These are phyloP conservation scores for Tricholauxania praeusta DNA, from an alignment of 2,888 invertebrate species.

Conservation along the genomic window DNA sequence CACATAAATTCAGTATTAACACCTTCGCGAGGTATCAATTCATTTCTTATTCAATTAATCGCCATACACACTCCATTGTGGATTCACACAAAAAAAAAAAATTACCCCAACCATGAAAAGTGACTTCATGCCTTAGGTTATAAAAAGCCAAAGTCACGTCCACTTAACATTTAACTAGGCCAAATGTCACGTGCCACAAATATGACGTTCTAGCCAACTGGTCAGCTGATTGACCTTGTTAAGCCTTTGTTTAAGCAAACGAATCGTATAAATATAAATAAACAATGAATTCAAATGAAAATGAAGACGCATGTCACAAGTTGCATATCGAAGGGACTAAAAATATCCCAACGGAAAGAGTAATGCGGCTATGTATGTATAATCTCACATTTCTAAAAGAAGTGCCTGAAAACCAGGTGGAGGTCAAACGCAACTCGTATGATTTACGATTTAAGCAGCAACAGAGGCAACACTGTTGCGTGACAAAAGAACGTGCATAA, in stretches of 20 bases:
- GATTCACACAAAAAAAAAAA: neutral
- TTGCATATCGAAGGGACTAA: too few relatives aligned
- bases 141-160: slow-evolving; percentile 12
- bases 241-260: neutral
- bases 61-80: too few relatives aligned
- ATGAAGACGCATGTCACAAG: slow-evolving; percentile 8
- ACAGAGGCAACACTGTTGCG: slow-evolving; percentile 17
- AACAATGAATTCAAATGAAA: too few relatives aligned
- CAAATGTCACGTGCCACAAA: slow-evolving; percentile 24
- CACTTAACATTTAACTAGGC: slow-evolving; percentile 18
- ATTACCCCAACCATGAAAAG: neutral
- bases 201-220: neutral
- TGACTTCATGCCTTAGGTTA: neutral
- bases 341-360: too few relatives aligned
- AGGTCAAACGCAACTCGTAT: slow-evolving; percentile 20
- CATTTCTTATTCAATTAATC: too few relatives aligned
- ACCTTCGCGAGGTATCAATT: too few relatives aligned
- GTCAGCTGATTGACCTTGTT: slow-evolving; percentile 26
- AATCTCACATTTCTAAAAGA: too few relatives aligned
- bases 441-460: slow-evolving; percentile 11
- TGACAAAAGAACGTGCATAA: slow-evolving; percentile 25
- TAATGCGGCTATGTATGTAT: too few relatives aligned
- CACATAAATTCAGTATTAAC: too few relatives aligned
- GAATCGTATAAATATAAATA: slow-evolving; percentile 1
- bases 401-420: slow-evolving; percentile 3